phyloP scores from a whole-genome alignment of 2,113 vertebrate genomes.

The Serilophus lunatus region DNA sequence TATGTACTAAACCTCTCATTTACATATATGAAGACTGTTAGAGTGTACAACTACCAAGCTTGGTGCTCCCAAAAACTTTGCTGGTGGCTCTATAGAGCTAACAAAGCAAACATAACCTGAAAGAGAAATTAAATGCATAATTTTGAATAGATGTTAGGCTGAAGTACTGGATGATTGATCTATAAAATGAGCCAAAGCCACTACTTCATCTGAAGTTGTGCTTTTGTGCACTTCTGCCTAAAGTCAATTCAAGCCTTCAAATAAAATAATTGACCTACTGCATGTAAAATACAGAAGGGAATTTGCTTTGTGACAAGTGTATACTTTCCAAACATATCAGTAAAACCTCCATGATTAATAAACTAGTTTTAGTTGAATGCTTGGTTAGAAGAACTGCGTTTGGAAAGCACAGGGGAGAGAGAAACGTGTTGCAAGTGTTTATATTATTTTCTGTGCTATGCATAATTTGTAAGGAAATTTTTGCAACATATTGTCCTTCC shows the following conservation, averaged over 20 bases:
- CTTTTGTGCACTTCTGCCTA: not conserved
- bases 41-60: not conserved
- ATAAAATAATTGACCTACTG: not conserved
- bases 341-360: not conserved
- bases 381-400: not conserved
- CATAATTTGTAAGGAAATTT: not conserved
- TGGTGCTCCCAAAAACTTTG: not conserved
- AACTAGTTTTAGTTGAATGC: not conserved
- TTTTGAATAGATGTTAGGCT: not conserved
- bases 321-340: not conserved
- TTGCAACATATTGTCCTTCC: not conserved
- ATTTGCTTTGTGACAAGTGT: not conserved
- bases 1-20: not conserved
- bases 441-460: not conserved
- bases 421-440: not conserved
- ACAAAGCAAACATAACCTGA: not conserved
- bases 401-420: not conserved
- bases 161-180: not conserved
- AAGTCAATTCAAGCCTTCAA: not conserved
- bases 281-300: not conserved
- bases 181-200: not conserved
- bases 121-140: not conserved
- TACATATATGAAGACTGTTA: not conserved
- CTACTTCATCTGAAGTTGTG: not conserved
- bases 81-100: not conserved